A percentile compares a stretch with the other conserved stretches of the same genome.
phyloP scores from a whole-genome alignment of 2,888 invertebrate species.

The Aproaerema taeniolella region DNA sequence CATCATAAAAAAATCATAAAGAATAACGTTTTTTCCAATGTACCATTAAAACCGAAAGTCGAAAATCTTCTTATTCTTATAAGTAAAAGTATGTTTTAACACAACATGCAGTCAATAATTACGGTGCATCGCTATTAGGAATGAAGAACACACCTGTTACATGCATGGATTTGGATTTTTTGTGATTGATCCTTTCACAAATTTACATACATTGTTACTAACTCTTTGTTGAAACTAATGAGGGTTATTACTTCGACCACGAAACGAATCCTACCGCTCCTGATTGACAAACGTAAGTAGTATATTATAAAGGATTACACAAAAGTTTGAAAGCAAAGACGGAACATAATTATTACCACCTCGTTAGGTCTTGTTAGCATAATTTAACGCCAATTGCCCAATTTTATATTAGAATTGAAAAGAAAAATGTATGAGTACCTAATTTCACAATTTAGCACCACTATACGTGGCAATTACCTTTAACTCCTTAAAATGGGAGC shows the following conservation, averaged over 20 bases:
- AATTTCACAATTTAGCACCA: too few species aligned
- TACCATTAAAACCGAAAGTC: constrained; percentile 49
- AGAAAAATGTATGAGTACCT: too few species aligned
- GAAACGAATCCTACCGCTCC: constrained; percentile 57
- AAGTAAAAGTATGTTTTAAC: constrained; percentile 41
- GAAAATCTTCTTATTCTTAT: constrained; percentile 31
- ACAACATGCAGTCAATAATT: constrained; percentile 49
- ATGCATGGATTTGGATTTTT: constrained; percentile 58
- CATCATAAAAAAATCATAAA: constrained; percentile 11
- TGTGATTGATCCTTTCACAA: constrained; percentile 57
- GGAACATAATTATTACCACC: constrained; percentile 49
- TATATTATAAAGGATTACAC: constrained; percentile 49
- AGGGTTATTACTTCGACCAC: constrained; percentile 72
- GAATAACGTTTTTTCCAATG: constrained; percentile 3
- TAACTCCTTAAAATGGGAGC: constrained; percentile 7
- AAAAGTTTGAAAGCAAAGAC: constrained; percentile 33
- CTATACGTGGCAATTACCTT: constrained; percentile 7
- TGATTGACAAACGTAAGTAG: constrained; percentile 60
- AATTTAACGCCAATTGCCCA: constrained; percentile 43
- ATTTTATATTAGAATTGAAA: constrained; percentile 19
- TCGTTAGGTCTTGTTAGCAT: constrained; percentile 54
- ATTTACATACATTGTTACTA: constrained; percentile 70
- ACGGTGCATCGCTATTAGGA: constrained; percentile 58
- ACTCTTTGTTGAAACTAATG: constrained; percentile 62
- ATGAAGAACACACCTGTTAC: constrained; percentile 66